Percentiles rank a stretch among this genome's conserved stretches.
Conservation (phyloP, 1,140 invertebrate species). For the Drosophila orosa region DNA sequence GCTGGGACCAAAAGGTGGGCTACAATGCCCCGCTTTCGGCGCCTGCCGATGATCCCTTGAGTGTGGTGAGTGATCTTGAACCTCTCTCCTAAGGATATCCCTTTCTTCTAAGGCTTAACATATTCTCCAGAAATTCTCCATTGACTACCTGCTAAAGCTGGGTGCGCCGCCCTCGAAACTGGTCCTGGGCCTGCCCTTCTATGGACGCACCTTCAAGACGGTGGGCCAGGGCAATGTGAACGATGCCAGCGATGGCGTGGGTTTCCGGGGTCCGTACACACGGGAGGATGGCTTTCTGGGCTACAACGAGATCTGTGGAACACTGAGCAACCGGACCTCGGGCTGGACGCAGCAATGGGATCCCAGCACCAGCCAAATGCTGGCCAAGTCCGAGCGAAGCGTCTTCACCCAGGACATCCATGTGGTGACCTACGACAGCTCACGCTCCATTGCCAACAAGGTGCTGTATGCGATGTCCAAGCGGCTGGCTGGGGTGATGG, state of each 20-base stretch:
- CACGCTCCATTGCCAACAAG: slow-evolving; percentile 86
- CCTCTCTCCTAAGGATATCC: not conserved
- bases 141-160: slow-evolving; percentile 89
- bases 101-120: not conserved
- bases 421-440: slow-evolving; percentile 87
- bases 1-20: slow-evolving; percentile 91
- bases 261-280: slow-evolving; percentile 91
- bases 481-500: slow-evolving; percentile 91
- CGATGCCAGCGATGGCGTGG: slow-evolving; percentile 85
- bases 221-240: slow-evolving; percentile 83
- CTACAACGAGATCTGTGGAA: slow-evolving; percentile 90
- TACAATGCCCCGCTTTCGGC: slow-evolving; percentile 89
- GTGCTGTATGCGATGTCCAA: slow-evolving; percentile 87
- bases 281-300: slow-evolving; percentile 93
- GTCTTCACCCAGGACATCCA: slow-evolving; percentile 72
- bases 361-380: slow-evolving; percentile 85
- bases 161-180: slow-evolving; percentile 91
- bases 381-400: slow-evolving; percentile 85
- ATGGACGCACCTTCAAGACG: slow-evolving; percentile 91
- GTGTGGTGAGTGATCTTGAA: slow-evolving; percentile 86
- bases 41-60: slow-evolving; percentile 85
- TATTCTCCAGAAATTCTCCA: slow-evolving; percentile 87
- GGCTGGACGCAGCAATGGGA: slow-evolving; percentile 87
- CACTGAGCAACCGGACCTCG: slow-evolving; percentile 84
- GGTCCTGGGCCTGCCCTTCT: slow-evolving; percentile 92